Conservation (phyloP, 2,888 invertebrate genomes). For the Elmis aenea region DNA sequence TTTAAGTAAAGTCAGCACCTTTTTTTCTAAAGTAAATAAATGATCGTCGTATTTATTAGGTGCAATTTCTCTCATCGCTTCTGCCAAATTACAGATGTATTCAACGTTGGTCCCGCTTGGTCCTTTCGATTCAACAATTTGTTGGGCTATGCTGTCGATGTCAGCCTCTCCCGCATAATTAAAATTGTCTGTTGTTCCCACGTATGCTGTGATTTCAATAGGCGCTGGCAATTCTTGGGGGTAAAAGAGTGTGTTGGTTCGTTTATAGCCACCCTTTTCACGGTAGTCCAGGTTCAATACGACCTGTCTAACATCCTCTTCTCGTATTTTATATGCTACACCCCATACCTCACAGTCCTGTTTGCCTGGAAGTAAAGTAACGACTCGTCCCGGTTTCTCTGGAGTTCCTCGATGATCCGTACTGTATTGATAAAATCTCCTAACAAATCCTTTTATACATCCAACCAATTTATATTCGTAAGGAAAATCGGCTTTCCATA, state of each 20-base stretch:
- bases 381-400: slow-evolving; percentile 86
- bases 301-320: slow-evolving; percentile 63
- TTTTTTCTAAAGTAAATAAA: slow-evolving; percentile 65
- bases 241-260: slow-evolving; percentile 66
- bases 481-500: slow-evolving; percentile 96
- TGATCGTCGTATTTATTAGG: slow-evolving; percentile 72
- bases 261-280: slow-evolving; percentile 89
- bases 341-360: no score
- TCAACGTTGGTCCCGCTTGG: slow-evolving; percentile 89
- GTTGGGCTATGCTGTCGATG: slow-evolving; percentile 70
- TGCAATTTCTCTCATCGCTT: slow-evolving; percentile 69
- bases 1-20: slow-evolving; percentile 47
- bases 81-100: slow-evolving; percentile 81
- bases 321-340: slow-evolving; percentile 80
- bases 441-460: slow-evolving; percentile 74
- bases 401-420: slow-evolving; percentile 90
- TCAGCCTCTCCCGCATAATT: slow-evolving; percentile 66
- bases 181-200: slow-evolving; percentile 76
- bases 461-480: slow-evolving; percentile 73
- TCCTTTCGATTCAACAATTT: slow-evolving; percentile 69
- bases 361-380: slow-evolving; percentile 74
- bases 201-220: slow-evolving; percentile 71
- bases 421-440: slow-evolving; percentile 91
- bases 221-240: slow-evolving; percentile 53
- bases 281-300: slow-evolving; percentile 79